Evolutionary conservation across 2,888 invertebrate genomes (phyloP), one percentile per base, ranked within the genome.

Genomic region (Scaeva pyrastri): DNA sequence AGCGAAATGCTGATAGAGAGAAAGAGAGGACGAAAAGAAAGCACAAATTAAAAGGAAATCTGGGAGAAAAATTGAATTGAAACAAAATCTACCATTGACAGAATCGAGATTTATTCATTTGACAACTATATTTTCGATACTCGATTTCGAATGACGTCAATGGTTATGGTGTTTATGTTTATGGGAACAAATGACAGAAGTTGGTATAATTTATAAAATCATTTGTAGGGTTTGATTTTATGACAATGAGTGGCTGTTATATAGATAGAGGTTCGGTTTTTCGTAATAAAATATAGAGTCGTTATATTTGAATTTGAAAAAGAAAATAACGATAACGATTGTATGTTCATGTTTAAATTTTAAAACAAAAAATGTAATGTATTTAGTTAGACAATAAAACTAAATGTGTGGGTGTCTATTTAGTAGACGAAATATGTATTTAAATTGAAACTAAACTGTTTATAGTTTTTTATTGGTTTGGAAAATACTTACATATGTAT

Each of bases 111-210:
- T 23, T 43, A 4, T n/a, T 62, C 58, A 19, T 70, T 66, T 75
- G 78, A 75, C 84, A 66, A n/a, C 0, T 21, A 62, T 21, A 1
- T 23, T 14, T 82, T 84, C 84, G 79, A 84, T 50, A 75, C 84
- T 84, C 84, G 84, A 68, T 48, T n/a, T 31, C n/a, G 71, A 26
- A 64, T 79, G 84, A 84, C 71, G 83, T 84, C 41, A 71, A 56
- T 0, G 45, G 0, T 19, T n/a, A n/a, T n/a, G n/a, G n/a, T n/a
- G n/a, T 36, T 23, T 6, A 1, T 50, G 19, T 72, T 43, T 62
- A 45, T 26, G 6, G 39, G 12, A 58, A n/a, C n/a, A 5, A 31
- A 58, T 21, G 8, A 6, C 12, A 36, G 2, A 5, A 19, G 2
- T 21, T 12, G 21, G 21, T 31, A 31, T 31, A 31, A 31, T 31